phyloP scores from a whole-genome alignment of 2,888 invertebrate species.

The Andrena hattorfiana region DNA sequence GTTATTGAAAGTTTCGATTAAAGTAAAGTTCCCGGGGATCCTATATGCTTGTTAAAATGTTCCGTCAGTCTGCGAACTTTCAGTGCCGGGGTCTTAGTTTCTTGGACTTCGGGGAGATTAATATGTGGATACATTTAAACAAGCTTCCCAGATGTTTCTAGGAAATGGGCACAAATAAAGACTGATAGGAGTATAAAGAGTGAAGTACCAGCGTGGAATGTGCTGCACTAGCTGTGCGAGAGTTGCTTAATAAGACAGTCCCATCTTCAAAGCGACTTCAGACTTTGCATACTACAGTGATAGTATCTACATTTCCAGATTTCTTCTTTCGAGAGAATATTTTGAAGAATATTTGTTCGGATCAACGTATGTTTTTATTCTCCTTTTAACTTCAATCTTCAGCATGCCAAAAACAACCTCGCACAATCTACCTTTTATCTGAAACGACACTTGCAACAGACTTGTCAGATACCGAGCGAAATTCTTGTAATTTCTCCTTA shows the following conservation, averaged over 20 bases:
- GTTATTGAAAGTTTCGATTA: constrained; percentile 12
- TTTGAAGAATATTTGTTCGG: not conserved
- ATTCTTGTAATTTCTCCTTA: constrained; percentile 1
- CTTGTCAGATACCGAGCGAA: not conserved
- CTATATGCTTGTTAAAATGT: not conserved
- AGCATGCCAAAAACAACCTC: not conserved
- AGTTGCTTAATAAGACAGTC: constrained; percentile 3
- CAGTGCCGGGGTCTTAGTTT: not conserved
- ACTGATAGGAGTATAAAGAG: not conserved
- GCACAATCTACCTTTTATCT: not conserved
- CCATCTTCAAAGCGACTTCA: not conserved
- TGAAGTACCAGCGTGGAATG: not conserved
- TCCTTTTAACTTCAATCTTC: not conserved
- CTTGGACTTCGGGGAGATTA: not conserved
- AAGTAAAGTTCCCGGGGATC: not conserved
- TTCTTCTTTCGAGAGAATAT: not conserved
- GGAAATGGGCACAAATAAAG: not conserved
- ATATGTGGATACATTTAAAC: not conserved
- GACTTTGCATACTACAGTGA: not conserved
- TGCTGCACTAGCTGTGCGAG: not conserved
- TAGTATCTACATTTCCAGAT: not conserved
- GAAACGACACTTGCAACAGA: not conserved
- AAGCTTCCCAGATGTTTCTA: not conserved
- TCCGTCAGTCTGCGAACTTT: not conserved
- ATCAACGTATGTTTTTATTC: not conserved